Base-by-base conservation (phyloP, 2,888 invertebrate species). In the Pandemis corylana region DNA sequence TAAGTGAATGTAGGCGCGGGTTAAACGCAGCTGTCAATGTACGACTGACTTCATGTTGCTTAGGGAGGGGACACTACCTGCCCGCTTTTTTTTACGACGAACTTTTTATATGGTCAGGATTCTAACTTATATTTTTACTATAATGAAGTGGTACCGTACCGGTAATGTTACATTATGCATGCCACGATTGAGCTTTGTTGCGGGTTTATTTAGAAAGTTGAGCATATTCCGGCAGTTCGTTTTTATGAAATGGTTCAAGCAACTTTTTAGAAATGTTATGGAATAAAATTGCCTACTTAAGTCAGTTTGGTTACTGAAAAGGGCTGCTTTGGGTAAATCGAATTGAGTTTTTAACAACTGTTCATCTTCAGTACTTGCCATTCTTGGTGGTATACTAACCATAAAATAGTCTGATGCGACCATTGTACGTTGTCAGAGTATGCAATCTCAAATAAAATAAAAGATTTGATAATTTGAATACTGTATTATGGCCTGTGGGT, bases 21-120 rank as follows among this genome's bases (percentile, higher is more conserved):
- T 56, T 46, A 13, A 15, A n/a, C 28, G 62, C 71, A 69, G 65
- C 73, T 69, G 73, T 61, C 83, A 84, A 82, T 83, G 81, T 80
- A 83, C 77, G 67, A 78, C 86, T 81, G 83, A 85, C 87, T 90
- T 89, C 90, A 83, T 72, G 72, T 67, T 69, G 68, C 78, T 63
- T 82, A 81, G 80, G 76, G 80, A 84, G 81, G 83, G 84, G 85
- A 80, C 78, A 66, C 74, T 84, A 85, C 85, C 85, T 85, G 85
- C 51, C 75, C 79, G 76, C 77, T 81, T 79, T 85, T 85, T 82
- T 84, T 84, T 82, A 78, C 78, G 82, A 80, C 81, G 80, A 36
- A 70, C 36, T 61, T 70, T 70, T 56, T 63, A 63, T 68, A 41
- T 28, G 51, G 67, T 28, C 41, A 62, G n/a, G 9, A 59, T 51